Evolutionary conservation across 2,113 vertebrate species (phyloP), one percentile per base, ranked within the genome.

Genomic region (Pangasianodon gigas): DNA sequence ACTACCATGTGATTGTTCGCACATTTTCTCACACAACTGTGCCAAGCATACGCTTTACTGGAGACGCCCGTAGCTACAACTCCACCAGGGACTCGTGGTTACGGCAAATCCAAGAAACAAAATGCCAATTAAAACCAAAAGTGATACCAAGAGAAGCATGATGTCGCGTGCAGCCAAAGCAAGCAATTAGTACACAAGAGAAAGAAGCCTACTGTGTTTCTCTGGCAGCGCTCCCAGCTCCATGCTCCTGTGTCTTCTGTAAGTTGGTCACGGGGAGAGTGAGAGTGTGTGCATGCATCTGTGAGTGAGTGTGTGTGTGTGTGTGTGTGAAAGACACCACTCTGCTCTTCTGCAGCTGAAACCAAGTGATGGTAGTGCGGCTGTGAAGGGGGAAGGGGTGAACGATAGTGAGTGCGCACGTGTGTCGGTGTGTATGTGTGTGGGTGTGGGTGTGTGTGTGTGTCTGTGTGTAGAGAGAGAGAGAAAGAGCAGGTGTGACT

Each of bases 131-230:
- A 89, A 84, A 74, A 44, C 44, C 81, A 85, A 85, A 84, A 89
- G 80, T 86, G 62, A 67, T 32, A 54, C 52, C 46, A 56, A 85
- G 67, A 83, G 88, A 87, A 58, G 56, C 56, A 58, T n/a, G 65
- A 58, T 74, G 65, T n/a, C 29, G 4, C 75, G 52, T 21, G 1
- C 80, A 79, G 69, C 8, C 69, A 79, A 82, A 89, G 79, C 48
- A 80, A 90, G 89, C 86, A 88, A 86, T 88, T 62, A 88, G 10
- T 44, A 46, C 80, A 91, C 21, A n/a, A 89, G 86, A 87, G 44
- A 86, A 52, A 85, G 82, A 65, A 86, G 60, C 91, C 41, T 92
- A 92, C 91, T 92, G 91, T 92, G 84, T 71, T 89, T 92, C 87
- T 92, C 87, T 67, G 91, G 91, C 87, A 87, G 91, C 29, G 69